Percentiles rank a stretch among this genome's conserved stretches.
These are phyloP conservation scores for Phylloscopus trochiloides DNA, from an alignment of 2,113 vertebrate genomes.

Conservation along the genomic window DNA sequence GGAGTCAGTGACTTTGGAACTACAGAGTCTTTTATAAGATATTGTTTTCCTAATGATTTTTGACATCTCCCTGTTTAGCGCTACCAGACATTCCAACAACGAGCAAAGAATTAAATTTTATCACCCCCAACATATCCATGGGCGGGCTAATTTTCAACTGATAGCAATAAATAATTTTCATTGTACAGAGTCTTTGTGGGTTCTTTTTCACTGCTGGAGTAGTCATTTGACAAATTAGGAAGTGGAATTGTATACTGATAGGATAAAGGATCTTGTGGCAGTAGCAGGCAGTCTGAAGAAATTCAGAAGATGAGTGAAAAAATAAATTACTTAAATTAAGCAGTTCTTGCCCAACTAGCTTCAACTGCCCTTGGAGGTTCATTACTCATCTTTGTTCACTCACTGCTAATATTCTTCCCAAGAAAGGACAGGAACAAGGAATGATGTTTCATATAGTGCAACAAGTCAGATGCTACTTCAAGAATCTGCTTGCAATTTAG, in stretches of 20 bases:
- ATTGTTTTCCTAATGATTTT: neutral
- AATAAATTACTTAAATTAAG: neutral
- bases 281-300: neutral
- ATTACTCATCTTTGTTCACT: neutral
- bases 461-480: neutral
- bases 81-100: neutral
- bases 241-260: neutral
- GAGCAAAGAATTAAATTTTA: neutral
- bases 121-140: neutral
- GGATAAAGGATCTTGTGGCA: neutral
- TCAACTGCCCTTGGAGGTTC: neutral
- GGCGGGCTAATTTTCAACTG: constrained; percentile 8
- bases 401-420: neutral
- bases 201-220: neutral
- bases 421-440: neutral
- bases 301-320: neutral
- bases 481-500: neutral
- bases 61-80: neutral
- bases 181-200: neutral
- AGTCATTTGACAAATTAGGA: neutral
- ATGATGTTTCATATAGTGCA: neutral
- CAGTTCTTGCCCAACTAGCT: neutral
- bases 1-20: neutral
- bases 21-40: neutral
- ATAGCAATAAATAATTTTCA: constrained; percentile 15